These are phyloP conservation scores for Glandiceps talaboti DNA, from an alignment of 53 echinoderm and acorn worm genomes.

Conservation along the genomic window DNA sequence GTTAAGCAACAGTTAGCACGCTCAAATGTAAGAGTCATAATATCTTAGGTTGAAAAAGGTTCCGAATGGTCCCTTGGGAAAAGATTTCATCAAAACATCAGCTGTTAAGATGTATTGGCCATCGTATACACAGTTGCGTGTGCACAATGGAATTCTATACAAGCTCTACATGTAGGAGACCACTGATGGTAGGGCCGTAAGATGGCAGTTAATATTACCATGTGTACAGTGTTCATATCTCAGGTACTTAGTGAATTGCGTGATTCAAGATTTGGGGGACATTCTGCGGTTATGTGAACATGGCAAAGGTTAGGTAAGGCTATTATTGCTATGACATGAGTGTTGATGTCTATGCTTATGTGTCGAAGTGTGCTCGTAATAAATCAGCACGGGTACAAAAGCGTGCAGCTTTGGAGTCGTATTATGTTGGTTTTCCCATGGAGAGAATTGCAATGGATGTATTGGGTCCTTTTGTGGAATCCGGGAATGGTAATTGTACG, in stretches of 20 bases:
- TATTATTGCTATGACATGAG: conserved; percentile 10
- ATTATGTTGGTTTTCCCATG: not conserved
- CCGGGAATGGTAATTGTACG: not conserved
- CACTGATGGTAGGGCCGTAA: not conserved
- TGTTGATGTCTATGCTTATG: conserved; percentile 1
- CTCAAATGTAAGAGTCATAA: not conserved
- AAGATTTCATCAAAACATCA: not conserved
- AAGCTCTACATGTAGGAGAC: conserved; percentile 4
- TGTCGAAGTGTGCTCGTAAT: conserved; percentile 4
- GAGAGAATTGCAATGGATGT: not conserved
- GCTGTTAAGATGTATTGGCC: conserved; percentile 6
- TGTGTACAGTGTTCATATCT: not conserved
- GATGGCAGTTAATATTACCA: conserved; percentile 3
- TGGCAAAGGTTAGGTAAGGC: not conserved
- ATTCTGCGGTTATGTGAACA: conserved; percentile 1
- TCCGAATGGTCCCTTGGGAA: not conserved
- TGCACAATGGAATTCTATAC: not conserved
- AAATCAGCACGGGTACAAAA: not conserved
- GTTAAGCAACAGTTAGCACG: not conserved
- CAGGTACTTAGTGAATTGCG: conserved; percentile 4
- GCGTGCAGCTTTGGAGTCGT: not conserved
- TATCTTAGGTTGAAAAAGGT: not conserved
- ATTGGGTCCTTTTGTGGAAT: not conserved
- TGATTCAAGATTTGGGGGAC: conserved; percentile 8
- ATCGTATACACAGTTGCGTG: not conserved